phyloP scores from a whole-genome alignment of 2,113 vertebrate genomes.

The Manacus vitellinus region DNA sequence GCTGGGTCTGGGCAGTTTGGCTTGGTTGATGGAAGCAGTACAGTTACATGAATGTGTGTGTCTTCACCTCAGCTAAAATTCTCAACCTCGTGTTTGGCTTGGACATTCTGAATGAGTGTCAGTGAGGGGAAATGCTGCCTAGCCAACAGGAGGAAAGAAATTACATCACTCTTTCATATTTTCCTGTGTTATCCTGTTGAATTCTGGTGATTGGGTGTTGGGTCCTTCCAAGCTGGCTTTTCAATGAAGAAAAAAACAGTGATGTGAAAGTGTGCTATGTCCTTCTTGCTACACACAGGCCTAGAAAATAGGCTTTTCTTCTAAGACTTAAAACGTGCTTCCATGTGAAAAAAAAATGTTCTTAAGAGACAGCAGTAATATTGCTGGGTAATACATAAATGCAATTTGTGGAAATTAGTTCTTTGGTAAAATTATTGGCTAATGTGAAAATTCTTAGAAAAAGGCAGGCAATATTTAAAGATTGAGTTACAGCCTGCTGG shows the following conservation, averaged over 20 bases:
- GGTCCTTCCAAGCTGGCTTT: not conserved
- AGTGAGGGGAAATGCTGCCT: not conserved
- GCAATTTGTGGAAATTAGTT: not conserved
- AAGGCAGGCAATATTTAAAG: not conserved
- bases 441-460: not conserved
- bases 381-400: not conserved
- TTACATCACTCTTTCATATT: not conserved
- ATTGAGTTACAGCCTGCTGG: not conserved
- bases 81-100: not conserved
- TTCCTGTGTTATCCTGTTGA: not conserved
- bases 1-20: not conserved
- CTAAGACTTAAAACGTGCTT: not conserved
- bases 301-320: not conserved
- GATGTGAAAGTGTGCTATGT: not conserved
- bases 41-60: accelerated
- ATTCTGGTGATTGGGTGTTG: not conserved
- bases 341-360: not conserved
- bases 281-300: not conserved
- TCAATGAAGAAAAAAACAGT: not conserved
- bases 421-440: not conserved
- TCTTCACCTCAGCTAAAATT: not conserved
- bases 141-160: not conserved
- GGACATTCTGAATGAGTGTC: not conserved
- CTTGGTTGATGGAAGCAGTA: not conserved
- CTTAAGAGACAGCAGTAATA: not conserved